Evolutionary conservation across 1,140 invertebrate genomes (phyloP).

Genomic region (Penaeus indicus): DNA sequence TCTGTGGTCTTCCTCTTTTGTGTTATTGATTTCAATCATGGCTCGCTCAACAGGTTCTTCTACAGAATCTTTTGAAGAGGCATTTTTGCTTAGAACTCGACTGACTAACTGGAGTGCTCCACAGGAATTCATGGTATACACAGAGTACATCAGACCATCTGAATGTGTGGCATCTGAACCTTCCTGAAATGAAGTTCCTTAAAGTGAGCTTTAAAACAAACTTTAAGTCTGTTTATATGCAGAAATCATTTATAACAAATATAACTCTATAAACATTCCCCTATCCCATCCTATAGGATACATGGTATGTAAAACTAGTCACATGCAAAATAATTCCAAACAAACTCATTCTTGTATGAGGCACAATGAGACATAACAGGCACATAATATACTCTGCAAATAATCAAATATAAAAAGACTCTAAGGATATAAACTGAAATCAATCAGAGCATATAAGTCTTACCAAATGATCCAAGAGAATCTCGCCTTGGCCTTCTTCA

Average conservation of each 20-base stretch:
- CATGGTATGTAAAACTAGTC: background rate
- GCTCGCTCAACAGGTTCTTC: conserved; percentile 42
- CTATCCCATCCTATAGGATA: background rate
- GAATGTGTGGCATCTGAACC: conserved; percentile 32
- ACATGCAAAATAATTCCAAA: background rate
- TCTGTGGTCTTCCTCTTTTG: conserved; percentile 21
- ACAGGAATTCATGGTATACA: conserved; percentile 56
- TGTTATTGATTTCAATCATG: conserved; percentile 41
- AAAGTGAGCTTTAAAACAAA: background rate
- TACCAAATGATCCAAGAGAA: conserved; percentile 48
- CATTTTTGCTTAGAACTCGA: conserved; percentile 47
- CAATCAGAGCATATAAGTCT: background rate
- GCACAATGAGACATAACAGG: too few species aligned
- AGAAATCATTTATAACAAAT: too few species aligned
- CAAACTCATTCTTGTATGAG: too few species aligned
- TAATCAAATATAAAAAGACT: too few species aligned
- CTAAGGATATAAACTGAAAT: too few species aligned
- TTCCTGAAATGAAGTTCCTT: background rate
- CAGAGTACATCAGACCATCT: conserved; percentile 51
- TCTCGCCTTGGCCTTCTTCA: conserved; percentile 40
- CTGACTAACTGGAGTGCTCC: conserved; percentile 54
- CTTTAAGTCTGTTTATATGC: background rate
- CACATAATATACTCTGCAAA: background rate
- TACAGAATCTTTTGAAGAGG: conserved; percentile 3
- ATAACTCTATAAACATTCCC: too few species aligned